A percentile compares a stretch with the other conserved stretches of the same genome.
Conservation (phyloP, 2,113 vertebrate species). For the Danionella cerebrum region DNA sequence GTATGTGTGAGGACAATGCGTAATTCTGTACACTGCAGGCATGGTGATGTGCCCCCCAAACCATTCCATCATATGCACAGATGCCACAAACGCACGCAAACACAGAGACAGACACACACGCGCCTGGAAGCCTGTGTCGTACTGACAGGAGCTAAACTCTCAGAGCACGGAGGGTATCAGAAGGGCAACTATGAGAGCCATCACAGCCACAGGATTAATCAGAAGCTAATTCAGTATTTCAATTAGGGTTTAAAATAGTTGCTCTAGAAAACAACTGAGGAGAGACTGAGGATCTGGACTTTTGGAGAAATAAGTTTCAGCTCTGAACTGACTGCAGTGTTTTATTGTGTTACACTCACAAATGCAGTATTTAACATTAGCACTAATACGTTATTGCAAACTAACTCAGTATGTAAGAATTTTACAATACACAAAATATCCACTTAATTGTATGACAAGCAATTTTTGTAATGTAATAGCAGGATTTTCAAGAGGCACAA, state of each 20-base stretch:
- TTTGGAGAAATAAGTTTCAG: no score
- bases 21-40: slow-evolving; percentile 8
- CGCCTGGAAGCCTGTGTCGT: background rate
- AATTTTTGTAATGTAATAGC: no score
- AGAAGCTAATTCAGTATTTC: background rate
- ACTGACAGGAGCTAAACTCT: background rate
- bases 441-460: no score
- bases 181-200: background rate
- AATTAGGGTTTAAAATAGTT: background rate
- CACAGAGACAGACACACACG: background rate
- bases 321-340: no score
- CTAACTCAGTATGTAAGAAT: no score
- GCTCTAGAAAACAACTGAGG: background rate
- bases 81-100: background rate
- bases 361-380: no score
- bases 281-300: background rate
- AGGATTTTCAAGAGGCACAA: no score
- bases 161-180: background rate
- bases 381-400: no score
- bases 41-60: slow-evolving; percentile 5
- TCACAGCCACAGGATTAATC: background rate
- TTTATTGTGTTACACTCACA: no score
- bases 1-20: background rate
- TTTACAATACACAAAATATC: no score
- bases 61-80: slow-evolving; percentile 4